Evolutionary conservation across 1,140 invertebrate genomes (phyloP).

Genomic region (Drosophila serrata): DNA sequence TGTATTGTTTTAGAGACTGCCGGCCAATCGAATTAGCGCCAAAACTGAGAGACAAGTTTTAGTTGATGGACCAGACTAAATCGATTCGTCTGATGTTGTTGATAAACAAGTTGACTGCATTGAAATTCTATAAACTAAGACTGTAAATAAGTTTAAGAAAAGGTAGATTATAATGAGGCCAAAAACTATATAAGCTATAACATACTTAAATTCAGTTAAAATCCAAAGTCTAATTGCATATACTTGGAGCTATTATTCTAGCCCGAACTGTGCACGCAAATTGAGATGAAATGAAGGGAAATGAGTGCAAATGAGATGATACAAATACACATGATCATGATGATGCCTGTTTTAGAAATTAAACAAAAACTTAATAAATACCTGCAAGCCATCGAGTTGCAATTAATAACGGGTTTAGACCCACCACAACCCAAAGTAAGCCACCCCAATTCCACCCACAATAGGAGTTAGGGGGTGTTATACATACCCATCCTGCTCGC

Average conservation of each 20-base stretch:
- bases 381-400: constrained; percentile 71
- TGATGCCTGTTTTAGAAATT: constrained; percentile 41
- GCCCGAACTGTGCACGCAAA: neutral
- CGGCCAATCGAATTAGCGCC: too few relatives aligned
- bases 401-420: constrained; percentile 73
- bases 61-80: too few relatives aligned
- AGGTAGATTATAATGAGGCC: neutral
- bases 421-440: neutral
- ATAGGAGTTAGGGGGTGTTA: neutral
- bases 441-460: constrained; percentile 14
- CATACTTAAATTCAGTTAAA: neutral
- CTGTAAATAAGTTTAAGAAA: neutral
- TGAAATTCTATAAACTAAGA: neutral
- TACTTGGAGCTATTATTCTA: constrained; percentile 2
- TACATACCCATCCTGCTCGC: neutral
- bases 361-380: constrained; percentile 68
- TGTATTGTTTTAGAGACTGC: too few relatives aligned
- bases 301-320: constrained; percentile 42
- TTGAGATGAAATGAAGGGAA: constrained; percentile 62
- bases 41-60: too few relatives aligned
- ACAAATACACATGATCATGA: constrained; percentile 9
- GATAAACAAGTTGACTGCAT: too few relatives aligned
- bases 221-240: neutral
- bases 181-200: neutral
- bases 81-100: too few relatives aligned